phyloP scores from a whole-genome alignment of 2,797 vertebrate genomes.

The Anguilla obscura region DNA sequence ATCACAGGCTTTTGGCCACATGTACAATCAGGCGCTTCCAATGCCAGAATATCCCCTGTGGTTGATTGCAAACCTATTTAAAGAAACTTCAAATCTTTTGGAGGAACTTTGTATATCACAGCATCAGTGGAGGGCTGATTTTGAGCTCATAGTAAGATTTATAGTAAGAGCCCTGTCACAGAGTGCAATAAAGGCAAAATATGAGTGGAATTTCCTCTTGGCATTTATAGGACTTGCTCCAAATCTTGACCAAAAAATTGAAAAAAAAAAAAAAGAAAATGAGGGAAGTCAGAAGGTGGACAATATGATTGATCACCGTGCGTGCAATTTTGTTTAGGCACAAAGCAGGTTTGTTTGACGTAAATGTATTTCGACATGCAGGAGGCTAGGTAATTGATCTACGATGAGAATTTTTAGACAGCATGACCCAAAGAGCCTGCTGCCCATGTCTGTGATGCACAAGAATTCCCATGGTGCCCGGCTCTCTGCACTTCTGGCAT shows the following conservation, averaged over 20 bases:
- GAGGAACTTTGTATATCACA: not conserved
- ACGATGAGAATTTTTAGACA: not conserved
- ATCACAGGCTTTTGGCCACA: not conserved
- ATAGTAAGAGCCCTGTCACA: not conserved
- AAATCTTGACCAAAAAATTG: not conserved
- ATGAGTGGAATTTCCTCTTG: not conserved
- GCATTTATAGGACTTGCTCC: not conserved
- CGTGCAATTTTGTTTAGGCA: not conserved
- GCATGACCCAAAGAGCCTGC: slow-evolving; percentile 5
- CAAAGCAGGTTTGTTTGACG: slow-evolving; percentile 18
- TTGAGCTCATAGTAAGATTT: not conserved
- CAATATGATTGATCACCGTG: slow-evolving; percentile 2
- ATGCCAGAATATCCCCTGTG: not conserved
- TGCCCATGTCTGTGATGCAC: not conserved
- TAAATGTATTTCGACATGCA: slow-evolving; percentile 15
- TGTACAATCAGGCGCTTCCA: not conserved
- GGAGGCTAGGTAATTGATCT: slow-evolving; percentile 28
- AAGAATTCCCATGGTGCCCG: slow-evolving; percentile 17
- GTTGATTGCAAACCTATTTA: not conserved
- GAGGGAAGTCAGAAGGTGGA: not conserved
- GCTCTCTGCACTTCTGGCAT: not conserved
- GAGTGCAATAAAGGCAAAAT: not conserved
- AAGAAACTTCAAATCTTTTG: too few species aligned
- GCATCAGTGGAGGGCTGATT: not conserved
- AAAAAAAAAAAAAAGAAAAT: not conserved